Base-by-base conservation (phyloP, 2,113 vertebrate species). In the Channa maculata region DNA sequence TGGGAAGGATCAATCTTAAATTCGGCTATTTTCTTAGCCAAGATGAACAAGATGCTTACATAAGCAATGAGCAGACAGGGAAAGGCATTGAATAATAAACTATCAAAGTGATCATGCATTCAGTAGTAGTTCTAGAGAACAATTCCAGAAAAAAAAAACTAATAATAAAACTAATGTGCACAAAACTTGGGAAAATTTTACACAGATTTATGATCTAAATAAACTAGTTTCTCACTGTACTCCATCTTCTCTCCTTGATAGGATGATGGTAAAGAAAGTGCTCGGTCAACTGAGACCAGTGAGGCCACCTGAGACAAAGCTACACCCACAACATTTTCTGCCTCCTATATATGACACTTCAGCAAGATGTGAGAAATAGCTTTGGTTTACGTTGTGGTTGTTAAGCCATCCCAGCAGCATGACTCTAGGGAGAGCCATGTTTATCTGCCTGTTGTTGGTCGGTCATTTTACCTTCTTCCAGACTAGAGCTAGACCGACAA, bases 1-100 rank as follows among this genome's bases (percentile, higher is more conserved):
- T 53, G 52, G 59, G 62, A 79, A 77, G 51, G 34, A 81, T 83
- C 51, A 11, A 77, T 80, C 71, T 71, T 39, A 48, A 86, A 77
- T 75, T 69, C 48, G 34, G 53, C 54, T 50, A 58, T 70, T 78
- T 80, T 71, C 66, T 67, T 71, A 68, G 54, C 74, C 46, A 45
- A 45, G 52, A 39, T 12, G 2, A 33, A 65, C 54, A 52, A 71
- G 57, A 74, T 67, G 72, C 71, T 80, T 73, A 76, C 63, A 65
- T 67, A 63, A 66, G 69, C 71, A 71, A 15, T 63, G 62, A 45
- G 33, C n/a, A 33, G 1, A 71, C 44, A 43, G 50, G 48, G 15
- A 65, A 37, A 64, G 12, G 39, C 38, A 3, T 2, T 69, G 50
- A 80, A 79, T 65, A 75, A 81, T 49, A 72, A 41, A 80, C 54